Evolutionary conservation across 1,140 invertebrate genomes (phyloP), one percentile per base, ranked within the genome.

Genomic region (Phymorhynchus buccinoides): DNA sequence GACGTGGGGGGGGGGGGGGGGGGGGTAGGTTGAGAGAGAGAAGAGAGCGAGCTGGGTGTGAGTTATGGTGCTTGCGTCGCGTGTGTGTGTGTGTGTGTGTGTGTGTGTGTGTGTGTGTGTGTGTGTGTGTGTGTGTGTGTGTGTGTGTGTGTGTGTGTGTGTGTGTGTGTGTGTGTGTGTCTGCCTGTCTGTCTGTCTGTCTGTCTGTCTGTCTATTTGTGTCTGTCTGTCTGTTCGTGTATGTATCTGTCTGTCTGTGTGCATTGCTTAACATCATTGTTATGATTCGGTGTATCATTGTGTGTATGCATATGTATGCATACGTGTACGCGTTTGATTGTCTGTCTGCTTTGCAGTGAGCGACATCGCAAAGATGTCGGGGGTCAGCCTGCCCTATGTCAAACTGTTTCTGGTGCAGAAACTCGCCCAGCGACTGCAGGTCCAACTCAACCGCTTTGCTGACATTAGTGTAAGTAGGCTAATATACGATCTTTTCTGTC

Each of bases 381-480:
- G 35, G 48, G 12, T 82, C 2, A 66, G 80, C 16, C n/a, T 27
- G 37, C 56, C 52, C 16, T 82, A 82, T 37, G 56, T 82, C 32
- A 82, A 41, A 30, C 30, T 37, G 62, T n/a, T 27, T 3, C n/a
- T 82, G 80, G 56, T 82, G 4, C 32, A 16, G 37, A 18, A 68
- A 37, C 48, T 82, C 6, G 80, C 80, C 48, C 22, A 9, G 0
- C 52, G 52, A 3, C 52, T 82, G 32, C 7, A 82, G 3, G 68
- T 82, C 14, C 42, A 82, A 22, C 80, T 48, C 27, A 82, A 82
- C 52, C 80, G 80, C 37, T 82, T 82, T 35, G 68, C 80, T 27
- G 80, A 82, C 35, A n/a, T 82, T 27, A 66, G 56, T 3, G 80
- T 82, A 62, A 16, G 80, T n/a, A 44, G 14, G 9, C n/a, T 71